Evolutionary conservation across 1,140 invertebrate genomes (phyloP), one percentile per base, ranked within the genome.

Genomic region (Drosophila chauvacae): DNA sequence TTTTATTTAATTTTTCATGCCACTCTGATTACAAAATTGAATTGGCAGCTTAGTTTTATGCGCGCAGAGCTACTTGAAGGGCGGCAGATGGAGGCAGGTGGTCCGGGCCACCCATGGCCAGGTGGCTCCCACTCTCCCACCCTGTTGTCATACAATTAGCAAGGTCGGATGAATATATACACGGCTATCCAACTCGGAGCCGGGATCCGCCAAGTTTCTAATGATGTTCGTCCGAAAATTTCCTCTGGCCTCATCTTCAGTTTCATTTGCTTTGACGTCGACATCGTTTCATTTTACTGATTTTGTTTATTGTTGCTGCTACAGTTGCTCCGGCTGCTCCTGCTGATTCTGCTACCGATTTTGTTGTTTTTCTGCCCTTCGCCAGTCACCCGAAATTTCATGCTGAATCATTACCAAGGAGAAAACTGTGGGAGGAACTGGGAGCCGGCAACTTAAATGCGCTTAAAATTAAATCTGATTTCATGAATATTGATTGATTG

Each of bases 381-480:
- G 53, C 58, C 76, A 87, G 83, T 86, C 84, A 80, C 63, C 76
- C 68, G 63, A 84, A 81, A 71, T 81, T 80, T 83, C 55, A 53
- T 70, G 69, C 74, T 88, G 76, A 71, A 87, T 88, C 83, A 87
- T 87, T 87, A 88, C 74, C 58, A 71, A 71, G 64, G 45, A 71
- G 53, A 72, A 51, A 28, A 4, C n/a, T n/a, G 50, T 20, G 51
- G 62, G 45, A 10, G 41, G n/a, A 30, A 20, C 20, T 26, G 41
- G 41, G 18, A 23, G 53, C 14, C 55, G 69, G 76, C 61, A 90
- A 90, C 81, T 90, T 90, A 90, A 90, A 90, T 90, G 75, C 85
- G 85, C 85, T 90, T 90, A 90, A 90, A 88, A 90, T 90, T 90
- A 90, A 90, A 90, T 90, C 85, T 90, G 85, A 90, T 90, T 90